Evolutionary conservation across 2,888 invertebrate genomes (phyloP).

Genomic region (Melipona bicolor): DNA sequence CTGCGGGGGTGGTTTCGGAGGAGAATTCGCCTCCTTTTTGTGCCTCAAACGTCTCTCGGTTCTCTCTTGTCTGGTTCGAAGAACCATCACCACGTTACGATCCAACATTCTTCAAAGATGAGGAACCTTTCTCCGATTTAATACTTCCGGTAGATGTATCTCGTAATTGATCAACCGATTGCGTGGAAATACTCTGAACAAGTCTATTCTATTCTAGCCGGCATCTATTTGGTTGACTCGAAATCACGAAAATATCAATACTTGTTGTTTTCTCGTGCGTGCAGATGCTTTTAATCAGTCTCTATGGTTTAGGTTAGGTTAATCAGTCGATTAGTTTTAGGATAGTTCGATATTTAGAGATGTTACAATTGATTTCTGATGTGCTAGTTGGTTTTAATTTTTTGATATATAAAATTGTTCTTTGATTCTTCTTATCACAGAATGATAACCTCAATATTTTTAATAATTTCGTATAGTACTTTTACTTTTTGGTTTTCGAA

Average conservation of each 20-base stretch:
- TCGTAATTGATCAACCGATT: not conserved
- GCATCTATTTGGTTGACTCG: not conserved
- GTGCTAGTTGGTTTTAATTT: not conserved
- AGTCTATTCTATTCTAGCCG: not conserved
- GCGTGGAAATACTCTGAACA: not conserved
- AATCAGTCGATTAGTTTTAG: not conserved
- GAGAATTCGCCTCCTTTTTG: constrained; percentile 77
- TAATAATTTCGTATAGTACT: too few relatives aligned
- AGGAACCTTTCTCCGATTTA: too few relatives aligned
- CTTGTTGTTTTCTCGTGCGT: not conserved
- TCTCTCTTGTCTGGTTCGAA: constrained; percentile 77
- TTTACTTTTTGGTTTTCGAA: too few relatives aligned
- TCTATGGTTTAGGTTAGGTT: too few relatives aligned
- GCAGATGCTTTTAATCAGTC: not conserved
- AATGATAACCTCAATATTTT: too few relatives aligned
- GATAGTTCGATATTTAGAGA: not conserved
- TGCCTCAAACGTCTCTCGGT: constrained; percentile 78
- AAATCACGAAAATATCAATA: not conserved
- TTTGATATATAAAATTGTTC: not conserved
- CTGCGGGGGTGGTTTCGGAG: constrained; percentile 75
- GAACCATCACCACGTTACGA: constrained; percentile 75
- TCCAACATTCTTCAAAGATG: constrained; percentile 71
- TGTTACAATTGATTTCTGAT: not conserved
- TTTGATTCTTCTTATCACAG: not conserved
- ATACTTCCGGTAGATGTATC: not conserved